phyloP scores from a whole-genome alignment of 2,888 invertebrate genomes.

The Pteria penguin region DNA sequence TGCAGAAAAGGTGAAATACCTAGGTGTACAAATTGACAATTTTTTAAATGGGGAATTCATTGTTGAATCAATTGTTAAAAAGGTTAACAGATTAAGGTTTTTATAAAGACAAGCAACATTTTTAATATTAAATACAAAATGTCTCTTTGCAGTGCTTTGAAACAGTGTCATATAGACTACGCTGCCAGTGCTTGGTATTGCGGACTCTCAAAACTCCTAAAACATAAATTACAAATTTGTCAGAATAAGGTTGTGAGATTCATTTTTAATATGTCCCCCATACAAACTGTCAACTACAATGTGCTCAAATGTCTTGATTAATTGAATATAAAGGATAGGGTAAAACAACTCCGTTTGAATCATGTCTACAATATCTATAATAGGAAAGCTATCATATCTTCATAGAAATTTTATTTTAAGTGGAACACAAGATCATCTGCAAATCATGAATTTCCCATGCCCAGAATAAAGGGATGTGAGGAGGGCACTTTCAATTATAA shows the following conservation, averaged over 20 bases:
- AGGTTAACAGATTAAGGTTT: neutral
- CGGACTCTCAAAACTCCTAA: neutral
- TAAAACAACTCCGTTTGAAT: neutral
- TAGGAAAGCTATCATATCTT: neutral
- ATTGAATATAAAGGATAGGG: neutral
- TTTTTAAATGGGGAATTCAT: conserved; percentile 1
- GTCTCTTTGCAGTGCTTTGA: neutral
- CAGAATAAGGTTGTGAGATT: neutral
- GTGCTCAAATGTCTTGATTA: neutral
- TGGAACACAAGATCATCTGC: neutral
- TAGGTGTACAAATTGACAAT: conserved; percentile 4
- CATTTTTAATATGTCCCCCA: neutral
- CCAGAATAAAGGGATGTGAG: neutral
- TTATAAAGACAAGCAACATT: neutral
- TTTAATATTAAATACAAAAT: neutral
- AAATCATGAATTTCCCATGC: neutral
- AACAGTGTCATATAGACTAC: conserved; percentile 10
- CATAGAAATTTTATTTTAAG: neutral
- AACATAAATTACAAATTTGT: neutral
- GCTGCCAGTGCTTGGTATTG: neutral
- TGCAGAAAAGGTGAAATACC: conserved; percentile 1
- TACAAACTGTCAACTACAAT: neutral
- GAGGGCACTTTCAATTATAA: neutral
- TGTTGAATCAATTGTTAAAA: conserved; percentile 12
- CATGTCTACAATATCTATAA: no score